phyloP scores from a whole-genome alignment of 2,113 vertebrate genomes.

The Diadophis punctatus region DNA sequence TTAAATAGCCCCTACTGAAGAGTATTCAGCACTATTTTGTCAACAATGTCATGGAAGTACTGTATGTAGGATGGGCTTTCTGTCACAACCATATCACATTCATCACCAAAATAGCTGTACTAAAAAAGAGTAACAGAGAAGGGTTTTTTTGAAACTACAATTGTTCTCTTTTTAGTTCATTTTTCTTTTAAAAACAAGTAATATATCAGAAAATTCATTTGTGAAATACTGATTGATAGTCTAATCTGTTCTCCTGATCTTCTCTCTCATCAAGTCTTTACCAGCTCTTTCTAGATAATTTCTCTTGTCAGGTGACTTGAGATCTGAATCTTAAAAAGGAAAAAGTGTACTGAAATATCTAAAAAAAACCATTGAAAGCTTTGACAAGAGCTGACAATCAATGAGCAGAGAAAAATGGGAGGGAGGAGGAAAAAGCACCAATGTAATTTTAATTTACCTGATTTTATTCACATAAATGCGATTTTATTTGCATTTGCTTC shows the following conservation, averaged over 20 bases:
- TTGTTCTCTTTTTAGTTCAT: not conserved
- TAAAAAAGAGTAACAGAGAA: not conserved
- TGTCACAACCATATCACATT: not conserved
- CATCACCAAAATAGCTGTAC: not conserved
- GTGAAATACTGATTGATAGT: not conserved
- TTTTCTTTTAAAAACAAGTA: not conserved
- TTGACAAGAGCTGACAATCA: not conserved
- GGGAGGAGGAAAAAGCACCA: not conserved
- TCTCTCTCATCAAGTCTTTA: not conserved
- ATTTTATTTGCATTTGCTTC: not conserved
- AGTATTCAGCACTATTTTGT: not conserved
- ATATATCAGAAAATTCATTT: not conserved
- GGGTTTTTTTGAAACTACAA: not conserved
- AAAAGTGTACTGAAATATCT: not conserved
- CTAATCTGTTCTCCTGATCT: not conserved
- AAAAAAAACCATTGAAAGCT: not conserved
- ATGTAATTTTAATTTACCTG: not conserved
- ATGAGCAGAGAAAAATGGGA: not conserved
- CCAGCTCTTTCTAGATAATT: not conserved
- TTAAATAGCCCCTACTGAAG: not conserved
- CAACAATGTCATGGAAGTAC: not conserved
- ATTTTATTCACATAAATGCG: not conserved
- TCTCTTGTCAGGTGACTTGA: not conserved
- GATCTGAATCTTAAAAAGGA: not conserved
- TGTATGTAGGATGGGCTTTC: not conserved